Percentiles rank a stretch among this genome's conserved stretches.
Evolutionary conservation across 2,888 invertebrate genomes (phyloP).

Genomic region (Callimorpha dominula): DNA sequence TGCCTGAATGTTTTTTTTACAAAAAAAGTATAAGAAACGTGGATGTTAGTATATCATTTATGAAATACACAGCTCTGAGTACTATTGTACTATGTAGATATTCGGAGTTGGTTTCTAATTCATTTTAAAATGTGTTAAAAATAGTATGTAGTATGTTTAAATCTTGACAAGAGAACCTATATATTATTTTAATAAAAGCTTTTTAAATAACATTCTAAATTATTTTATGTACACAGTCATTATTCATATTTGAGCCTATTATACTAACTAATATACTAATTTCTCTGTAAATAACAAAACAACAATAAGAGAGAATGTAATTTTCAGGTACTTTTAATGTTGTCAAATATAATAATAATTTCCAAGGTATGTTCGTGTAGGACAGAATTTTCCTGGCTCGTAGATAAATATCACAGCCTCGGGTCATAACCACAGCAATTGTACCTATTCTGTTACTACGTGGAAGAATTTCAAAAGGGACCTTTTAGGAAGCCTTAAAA

Average conservation of each 20-base stretch:
- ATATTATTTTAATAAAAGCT: background rate
- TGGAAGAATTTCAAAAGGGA: slow-evolving; percentile 31
- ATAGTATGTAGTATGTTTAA: background rate
- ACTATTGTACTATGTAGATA: background rate
- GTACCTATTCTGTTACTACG: slow-evolving; percentile 27
- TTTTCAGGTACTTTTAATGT: background rate
- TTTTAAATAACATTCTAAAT: background rate
- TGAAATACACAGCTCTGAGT: background rate
- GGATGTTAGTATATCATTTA: too few relatives aligned
- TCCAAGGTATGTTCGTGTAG: slow-evolving; percentile 26
- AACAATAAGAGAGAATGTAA: too few relatives aligned
- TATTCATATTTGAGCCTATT: background rate
- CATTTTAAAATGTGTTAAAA: background rate
- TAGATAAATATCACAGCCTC: slow-evolving; percentile 29
- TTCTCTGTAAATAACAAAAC: too few relatives aligned
- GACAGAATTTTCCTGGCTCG: slow-evolving; percentile 17
- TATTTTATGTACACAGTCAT: background rate
- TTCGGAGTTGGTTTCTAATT: background rate
- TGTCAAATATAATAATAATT: slow-evolving; percentile 25
- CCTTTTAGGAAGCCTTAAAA: slow-evolving; percentile 34
- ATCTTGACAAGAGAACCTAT: background rate
- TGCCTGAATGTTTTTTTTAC: background rate
- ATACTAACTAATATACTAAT: too few relatives aligned
- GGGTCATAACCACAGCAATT: slow-evolving; percentile 25
- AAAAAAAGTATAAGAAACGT: background rate